Percentiles rank a stretch among this genome's conserved stretches.
Conservation (phyloP, 2,113 vertebrate species). For the Motacilla tschutschensis region DNA sequence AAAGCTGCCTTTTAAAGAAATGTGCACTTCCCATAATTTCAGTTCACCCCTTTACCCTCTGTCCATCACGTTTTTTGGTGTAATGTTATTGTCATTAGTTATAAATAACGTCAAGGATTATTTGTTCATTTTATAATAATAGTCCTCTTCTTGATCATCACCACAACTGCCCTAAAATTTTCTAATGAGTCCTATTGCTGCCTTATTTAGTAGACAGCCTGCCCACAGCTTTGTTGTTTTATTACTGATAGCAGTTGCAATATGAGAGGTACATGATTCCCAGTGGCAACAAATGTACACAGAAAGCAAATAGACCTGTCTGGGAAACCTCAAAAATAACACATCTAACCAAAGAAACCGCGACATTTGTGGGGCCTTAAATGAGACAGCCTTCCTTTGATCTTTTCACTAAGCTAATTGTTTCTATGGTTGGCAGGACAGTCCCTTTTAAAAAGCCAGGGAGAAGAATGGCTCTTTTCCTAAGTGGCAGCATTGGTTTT, state of each 20-base stretch:
- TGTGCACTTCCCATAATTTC: not conserved
- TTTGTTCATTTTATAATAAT: not conserved
- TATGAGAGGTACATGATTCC: not conserved
- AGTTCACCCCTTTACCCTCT: not conserved
- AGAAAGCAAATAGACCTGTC: not conserved
- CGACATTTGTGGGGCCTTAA: not conserved
- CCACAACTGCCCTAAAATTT: not conserved
- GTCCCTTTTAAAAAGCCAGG: not conserved
- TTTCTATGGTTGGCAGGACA: not conserved
- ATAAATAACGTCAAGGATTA: rapidly evolving
- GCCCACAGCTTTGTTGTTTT: not conserved
- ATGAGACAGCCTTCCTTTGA: not conserved
- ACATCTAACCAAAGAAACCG: not conserved
- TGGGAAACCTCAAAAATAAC: slow-evolving; percentile 7
- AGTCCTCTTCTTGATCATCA: not conserved
- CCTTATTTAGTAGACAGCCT: not conserved
- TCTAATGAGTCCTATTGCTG: not conserved
- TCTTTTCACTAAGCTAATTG: not conserved
- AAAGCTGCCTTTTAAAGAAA: not conserved
- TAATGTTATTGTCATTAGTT: not conserved
- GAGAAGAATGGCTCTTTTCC: not conserved
- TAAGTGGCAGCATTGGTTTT: not conserved
- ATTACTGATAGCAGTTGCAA: not conserved
- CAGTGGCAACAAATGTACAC: not conserved
- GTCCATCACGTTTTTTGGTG: not conserved